These are phyloP conservation scores for Myanophis thanlyinensis DNA, from an alignment of 2,113 vertebrate genomes.

Conservation along the genomic window DNA sequence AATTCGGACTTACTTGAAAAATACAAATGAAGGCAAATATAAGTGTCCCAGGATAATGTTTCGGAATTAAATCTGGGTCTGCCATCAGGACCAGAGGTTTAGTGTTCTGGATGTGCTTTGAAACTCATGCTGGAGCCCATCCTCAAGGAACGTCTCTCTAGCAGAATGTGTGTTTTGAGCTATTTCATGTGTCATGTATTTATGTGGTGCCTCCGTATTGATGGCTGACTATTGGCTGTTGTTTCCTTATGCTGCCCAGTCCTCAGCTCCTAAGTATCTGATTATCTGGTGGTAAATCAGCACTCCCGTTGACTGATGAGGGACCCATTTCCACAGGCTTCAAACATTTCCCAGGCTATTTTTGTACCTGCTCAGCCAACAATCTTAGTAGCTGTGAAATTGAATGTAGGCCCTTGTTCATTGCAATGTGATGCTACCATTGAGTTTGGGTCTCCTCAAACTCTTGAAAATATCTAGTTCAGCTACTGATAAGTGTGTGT, in stretches of 20 bases:
- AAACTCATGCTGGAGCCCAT: neutral
- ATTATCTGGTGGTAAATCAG: neutral
- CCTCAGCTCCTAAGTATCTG: neutral
- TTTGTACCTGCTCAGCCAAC: neutral
- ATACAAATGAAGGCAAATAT: neutral
- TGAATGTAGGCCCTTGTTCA: neutral
- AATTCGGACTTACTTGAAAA: conserved; percentile 45
- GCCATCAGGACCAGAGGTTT: neutral
- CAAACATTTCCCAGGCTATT: neutral
- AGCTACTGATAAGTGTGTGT: neutral
- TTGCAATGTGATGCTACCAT: neutral
- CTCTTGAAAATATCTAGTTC: conserved; percentile 59
- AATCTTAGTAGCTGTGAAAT: neutral
- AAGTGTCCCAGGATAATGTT: neutral
- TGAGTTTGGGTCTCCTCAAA: neutral
- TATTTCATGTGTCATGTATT: neutral
- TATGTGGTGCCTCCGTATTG: neutral
- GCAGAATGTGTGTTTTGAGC: neutral
- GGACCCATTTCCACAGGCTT: neutral
- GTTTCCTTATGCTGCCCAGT: neutral
- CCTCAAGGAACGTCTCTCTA: neutral
- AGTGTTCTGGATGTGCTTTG: neutral
- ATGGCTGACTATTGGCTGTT: neutral
- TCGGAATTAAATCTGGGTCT: neutral
- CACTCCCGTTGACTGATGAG: neutral